A percentile compares a stretch with the other conserved stretches of the same genome.
These are phyloP conservation scores for Tauraco hartlaubi DNA, from an alignment of 2,797 vertebrate species.

Conservation along the genomic window DNA sequence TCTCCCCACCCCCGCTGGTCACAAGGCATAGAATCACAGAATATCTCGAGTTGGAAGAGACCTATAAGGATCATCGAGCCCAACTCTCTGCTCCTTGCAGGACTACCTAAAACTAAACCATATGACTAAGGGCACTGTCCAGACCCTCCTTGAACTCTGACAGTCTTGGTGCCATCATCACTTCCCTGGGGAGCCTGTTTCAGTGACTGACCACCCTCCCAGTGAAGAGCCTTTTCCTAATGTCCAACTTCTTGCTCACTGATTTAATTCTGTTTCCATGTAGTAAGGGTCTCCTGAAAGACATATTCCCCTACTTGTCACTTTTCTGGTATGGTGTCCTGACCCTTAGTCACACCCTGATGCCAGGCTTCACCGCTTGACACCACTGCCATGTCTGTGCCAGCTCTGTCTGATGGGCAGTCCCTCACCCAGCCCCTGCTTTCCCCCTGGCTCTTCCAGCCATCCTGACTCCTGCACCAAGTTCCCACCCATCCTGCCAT, in stretches of 20 bases:
- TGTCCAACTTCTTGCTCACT: neutral
- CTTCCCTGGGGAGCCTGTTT: too few species aligned
- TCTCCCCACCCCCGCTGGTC: neutral
- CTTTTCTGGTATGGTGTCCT: neutral
- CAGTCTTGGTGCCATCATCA: too few species aligned
- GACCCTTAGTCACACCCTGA: neutral
- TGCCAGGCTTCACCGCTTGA: neutral
- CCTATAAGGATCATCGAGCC: too few species aligned
- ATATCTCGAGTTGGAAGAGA: too few species aligned
- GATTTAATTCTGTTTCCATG: neutral
- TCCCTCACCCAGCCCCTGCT: neutral
- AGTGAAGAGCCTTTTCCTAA: too few species aligned
- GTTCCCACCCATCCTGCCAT: accelerated
- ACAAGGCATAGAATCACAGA: neutral
- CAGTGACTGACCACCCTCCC: too few species aligned
- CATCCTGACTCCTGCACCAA: neutral
- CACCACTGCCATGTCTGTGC: neutral
- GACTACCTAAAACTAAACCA: too few species aligned
- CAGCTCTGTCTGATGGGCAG: neutral
- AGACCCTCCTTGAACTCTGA: too few species aligned
- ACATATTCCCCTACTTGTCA: neutral
- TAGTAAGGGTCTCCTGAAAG: neutral
- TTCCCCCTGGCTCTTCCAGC: neutral
- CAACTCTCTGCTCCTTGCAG: too few species aligned
- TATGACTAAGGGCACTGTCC: too few species aligned